These are phyloP conservation scores for Clistopyga incitator DNA, from an alignment of 2,888 invertebrate genomes.

Conservation along the genomic window DNA sequence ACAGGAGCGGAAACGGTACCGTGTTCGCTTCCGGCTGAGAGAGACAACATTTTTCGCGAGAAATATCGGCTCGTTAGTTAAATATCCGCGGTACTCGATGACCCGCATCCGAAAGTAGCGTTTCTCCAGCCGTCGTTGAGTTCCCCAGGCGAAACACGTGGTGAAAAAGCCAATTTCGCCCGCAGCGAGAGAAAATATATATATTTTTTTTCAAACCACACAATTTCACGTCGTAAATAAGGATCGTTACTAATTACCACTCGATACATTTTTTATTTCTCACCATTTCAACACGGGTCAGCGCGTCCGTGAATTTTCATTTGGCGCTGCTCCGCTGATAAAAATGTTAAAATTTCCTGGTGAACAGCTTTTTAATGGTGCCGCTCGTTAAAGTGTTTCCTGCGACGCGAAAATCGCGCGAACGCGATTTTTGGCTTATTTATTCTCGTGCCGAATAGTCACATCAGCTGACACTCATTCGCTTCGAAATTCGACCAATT, in stretches of 20 bases:
- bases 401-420: too few species aligned
- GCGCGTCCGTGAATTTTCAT: slow-evolving; percentile 45
- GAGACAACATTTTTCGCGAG: slow-evolving; percentile 56
- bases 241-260: slow-evolving; percentile 40
- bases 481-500: too few species aligned
- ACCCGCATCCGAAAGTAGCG: slow-evolving; percentile 17
- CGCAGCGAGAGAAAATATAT: background rate
- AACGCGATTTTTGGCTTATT: too few species aligned
- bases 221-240: slow-evolving; percentile 15
- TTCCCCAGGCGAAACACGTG: background rate
- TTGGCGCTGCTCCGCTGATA: background rate
- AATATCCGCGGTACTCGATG: slow-evolving; percentile 20
- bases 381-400: too few species aligned
- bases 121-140: background rate
- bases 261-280: slow-evolving; percentile 40
- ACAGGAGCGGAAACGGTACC: slow-evolving; percentile 64
- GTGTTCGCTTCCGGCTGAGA: background rate
- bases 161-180: background rate
- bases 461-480: too few species aligned
- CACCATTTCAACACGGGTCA: slow-evolving; percentile 14
- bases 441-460: too few species aligned
- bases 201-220: too few species aligned
- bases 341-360: too few species aligned
- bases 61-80: slow-evolving; percentile 19
- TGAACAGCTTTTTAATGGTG: too few species aligned